Evolutionary conservation across 2,797 vertebrate species (phyloP), one percentile per base, ranked within the genome.

Genomic region (Poecile montanus): DNA sequence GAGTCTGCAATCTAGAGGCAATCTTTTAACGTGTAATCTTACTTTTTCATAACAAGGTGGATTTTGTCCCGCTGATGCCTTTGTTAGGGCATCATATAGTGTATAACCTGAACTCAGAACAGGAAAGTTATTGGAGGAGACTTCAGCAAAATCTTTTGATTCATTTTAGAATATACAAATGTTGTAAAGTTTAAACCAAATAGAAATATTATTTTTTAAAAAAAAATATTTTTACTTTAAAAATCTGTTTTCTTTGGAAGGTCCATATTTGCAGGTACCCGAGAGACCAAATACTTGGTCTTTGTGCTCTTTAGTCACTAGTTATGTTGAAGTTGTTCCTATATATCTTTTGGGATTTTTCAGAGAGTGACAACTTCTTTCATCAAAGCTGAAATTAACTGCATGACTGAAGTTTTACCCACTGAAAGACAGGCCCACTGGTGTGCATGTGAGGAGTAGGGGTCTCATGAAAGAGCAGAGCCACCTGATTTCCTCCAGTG

Each of bases 331-430:
- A 76, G 76, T 34, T 67, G 26, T 85, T 95, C 44, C 44, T 85
- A 45, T 53, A 11, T 72, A 34, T 83, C 1, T 54, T 83, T 57
- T 45, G 27, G 29, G 10, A 58, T 63, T 88, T 74, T 85, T 50
- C 16, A 23, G 79, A 67, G 61, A 92, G 87, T 88, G 86, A 94
- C 84, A 93, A 67, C 62, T 86, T 92, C 79, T 96, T 74, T 97
- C 83, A 88, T 91, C 85, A 88, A 91, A 92, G 58, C 75, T 88
- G 89, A 95, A 95, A 97, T 95, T 91, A 96, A 75, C 45, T 88
- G 26, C 45, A 47, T 40, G 58, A 53, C 54, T 94, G n/a, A 91
- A 88, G 30, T 85, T 13, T 87, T 65, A 65, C 45, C 71, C 56
- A 75, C 38, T 95, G 94, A 75, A 89, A 91, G 72, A 94, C 47